Evolutionary conservation across 2,888 invertebrate species (phyloP).

Genomic region (Nysson spinosus): DNA sequence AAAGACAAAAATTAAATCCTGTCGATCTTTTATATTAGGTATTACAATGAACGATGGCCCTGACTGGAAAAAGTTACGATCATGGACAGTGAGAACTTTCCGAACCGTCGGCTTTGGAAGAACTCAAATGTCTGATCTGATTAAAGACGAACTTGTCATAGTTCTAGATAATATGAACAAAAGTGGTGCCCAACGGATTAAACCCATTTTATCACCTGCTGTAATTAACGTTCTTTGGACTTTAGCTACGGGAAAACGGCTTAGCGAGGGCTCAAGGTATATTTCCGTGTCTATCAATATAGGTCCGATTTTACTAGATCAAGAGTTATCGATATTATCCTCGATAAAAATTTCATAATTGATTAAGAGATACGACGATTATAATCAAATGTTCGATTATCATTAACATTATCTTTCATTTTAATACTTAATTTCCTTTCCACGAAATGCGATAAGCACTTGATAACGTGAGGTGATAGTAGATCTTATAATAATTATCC

Average conservation of each 20-base stretch:
- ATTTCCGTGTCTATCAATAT: not conserved
- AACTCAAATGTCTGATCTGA: conserved; percentile 79
- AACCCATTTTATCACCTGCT: conserved; percentile 78
- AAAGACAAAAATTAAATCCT: too few species aligned
- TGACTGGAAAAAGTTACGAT: conserved; percentile 80
- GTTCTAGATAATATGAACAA: conserved; percentile 72
- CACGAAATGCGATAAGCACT: too few species aligned
- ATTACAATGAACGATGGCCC: conserved; percentile 82
- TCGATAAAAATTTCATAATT: too few species aligned
- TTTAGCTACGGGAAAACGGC: conserved; percentile 78
- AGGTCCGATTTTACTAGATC: too few species aligned
- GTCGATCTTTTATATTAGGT: conserved; percentile 77
- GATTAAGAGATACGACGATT: too few species aligned
- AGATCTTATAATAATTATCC: too few species aligned
- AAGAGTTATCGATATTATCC: too few species aligned
- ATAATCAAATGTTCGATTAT: too few species aligned
- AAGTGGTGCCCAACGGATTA: conserved; percentile 61
- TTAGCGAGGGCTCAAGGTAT: conserved; percentile 58
- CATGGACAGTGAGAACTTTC: conserved; percentile 80
- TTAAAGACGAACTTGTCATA: conserved; percentile 79
- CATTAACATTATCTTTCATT: too few species aligned
- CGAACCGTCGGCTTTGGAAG: conserved; percentile 80
- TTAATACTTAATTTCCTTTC: too few species aligned
- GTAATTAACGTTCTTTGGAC: conserved; percentile 84
- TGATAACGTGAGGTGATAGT: too few species aligned